phyloP scores from a whole-genome alignment of 2,797 vertebrate genomes.

The Synaphobranchus kaupii region DNA sequence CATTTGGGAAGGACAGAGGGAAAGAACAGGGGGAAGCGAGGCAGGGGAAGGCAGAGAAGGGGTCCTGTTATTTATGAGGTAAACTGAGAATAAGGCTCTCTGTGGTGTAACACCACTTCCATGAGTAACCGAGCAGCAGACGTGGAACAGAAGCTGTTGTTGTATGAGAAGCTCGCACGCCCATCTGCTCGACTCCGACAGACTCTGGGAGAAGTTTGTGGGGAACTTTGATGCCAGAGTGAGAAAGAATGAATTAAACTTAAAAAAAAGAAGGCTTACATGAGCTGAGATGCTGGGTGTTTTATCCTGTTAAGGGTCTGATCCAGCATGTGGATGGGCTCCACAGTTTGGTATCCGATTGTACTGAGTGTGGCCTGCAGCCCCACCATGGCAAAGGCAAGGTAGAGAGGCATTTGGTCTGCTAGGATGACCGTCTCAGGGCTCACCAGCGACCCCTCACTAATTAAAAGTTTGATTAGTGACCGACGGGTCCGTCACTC shows the following conservation, averaged over 20 bases:
- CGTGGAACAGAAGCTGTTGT: background rate
- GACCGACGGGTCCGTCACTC: too few species aligned
- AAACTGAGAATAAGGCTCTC: background rate
- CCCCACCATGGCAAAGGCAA: too few species aligned
- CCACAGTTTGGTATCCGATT: background rate
- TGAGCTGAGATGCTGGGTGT: background rate
- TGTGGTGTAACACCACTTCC: background rate
- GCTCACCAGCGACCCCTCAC: too few species aligned
- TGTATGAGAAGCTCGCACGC: background rate
- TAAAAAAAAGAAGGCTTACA: background rate
- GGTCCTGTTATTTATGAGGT: background rate
- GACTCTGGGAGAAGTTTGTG: background rate
- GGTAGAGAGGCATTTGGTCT: too few species aligned
- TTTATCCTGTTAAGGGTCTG: background rate
- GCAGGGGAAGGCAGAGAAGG: background rate
- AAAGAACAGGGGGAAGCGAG: background rate
- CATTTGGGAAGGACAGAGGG: background rate
- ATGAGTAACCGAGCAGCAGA: background rate
- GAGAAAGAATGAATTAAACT: background rate
- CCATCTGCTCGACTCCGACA: background rate
- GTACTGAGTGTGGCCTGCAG: background rate
- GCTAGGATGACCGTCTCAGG: too few species aligned
- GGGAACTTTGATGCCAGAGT: background rate
- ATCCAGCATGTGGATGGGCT: background rate
- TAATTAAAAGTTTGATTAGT: too few species aligned